phyloP scores from a whole-genome alignment of 2,888 invertebrate genomes.

The Nesidiocoris tenuis region DNA sequence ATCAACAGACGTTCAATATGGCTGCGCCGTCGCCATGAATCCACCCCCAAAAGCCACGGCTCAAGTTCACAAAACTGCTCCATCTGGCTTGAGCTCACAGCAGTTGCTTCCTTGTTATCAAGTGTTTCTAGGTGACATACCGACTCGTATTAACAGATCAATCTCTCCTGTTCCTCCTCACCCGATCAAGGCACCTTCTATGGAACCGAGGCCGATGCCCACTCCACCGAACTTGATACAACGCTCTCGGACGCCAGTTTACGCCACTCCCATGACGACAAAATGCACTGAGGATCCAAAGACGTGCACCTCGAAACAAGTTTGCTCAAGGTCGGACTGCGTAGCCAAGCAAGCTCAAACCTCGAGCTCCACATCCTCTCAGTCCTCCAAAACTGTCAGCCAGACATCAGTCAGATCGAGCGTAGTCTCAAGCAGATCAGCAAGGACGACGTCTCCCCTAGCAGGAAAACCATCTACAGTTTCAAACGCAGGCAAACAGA shows the following conservation, averaged over 20 bases:
- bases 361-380: background rate
- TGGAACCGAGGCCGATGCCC: constrained; percentile 36
- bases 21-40: constrained; percentile 31
- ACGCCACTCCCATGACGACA: background rate
- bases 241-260: constrained; percentile 6
- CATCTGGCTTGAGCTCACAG: constrained; percentile 59
- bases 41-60: constrained; percentile 35
- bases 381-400: constrained; percentile 14
- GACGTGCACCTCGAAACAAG: constrained; percentile 1
- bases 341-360: background rate
- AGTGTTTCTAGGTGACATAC: constrained; percentile 51
- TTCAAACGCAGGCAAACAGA: constrained; percentile 31
- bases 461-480: constrained; percentile 18
- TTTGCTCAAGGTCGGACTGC: background rate
- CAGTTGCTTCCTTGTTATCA: constrained; percentile 75
- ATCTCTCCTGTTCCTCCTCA: constrained; percentile 49
- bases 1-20: constrained; percentile 26
- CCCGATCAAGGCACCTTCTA: constrained; percentile 47
- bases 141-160: constrained; percentile 45
- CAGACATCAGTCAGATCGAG: constrained; percentile 11
- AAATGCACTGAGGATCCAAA: background rate
- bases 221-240: constrained; percentile 15
- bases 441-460: constrained; percentile 30
- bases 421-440: constrained; percentile 14
- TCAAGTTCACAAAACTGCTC: constrained; percentile 43